phyloP scores from a whole-genome alignment of 2,797 vertebrate species.

The Gouania willdenowi region DNA sequence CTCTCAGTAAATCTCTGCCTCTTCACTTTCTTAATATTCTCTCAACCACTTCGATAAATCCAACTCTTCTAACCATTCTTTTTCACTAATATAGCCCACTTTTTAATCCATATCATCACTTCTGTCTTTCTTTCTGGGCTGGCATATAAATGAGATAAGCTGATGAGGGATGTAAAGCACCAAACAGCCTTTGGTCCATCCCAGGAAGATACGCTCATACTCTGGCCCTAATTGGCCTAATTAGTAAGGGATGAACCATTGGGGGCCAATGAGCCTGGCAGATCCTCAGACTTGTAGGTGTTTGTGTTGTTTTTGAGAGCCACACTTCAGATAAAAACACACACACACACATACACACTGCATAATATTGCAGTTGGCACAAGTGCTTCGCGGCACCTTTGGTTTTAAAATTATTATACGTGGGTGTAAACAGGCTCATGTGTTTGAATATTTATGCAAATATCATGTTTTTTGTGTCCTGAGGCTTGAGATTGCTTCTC shows the following conservation, averaged over 20 bases:
- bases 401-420: constrained; percentile 4
- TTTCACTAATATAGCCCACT: not conserved
- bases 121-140: not conserved
- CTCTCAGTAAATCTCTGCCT: constrained; percentile 10
- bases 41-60: not conserved
- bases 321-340: not conserved
- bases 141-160: constrained; percentile 37
- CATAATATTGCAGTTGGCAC: constrained; percentile 28
- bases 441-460: constrained; percentile 49
- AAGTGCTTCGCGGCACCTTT: constrained; percentile 2
- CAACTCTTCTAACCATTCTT: not conserved
- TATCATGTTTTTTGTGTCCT: constrained; percentile 19
- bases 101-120: not conserved
- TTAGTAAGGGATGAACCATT: constrained; percentile 21
- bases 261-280: constrained; percentile 5
- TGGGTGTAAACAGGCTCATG: constrained; percentile 19
- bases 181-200: not conserved
- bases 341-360: constrained; percentile 10
- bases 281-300: not conserved
- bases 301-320: not conserved
- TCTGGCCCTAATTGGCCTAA: constrained; percentile 35
- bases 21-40: constrained; percentile 5
- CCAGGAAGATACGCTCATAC: constrained; percentile 8
- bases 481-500: constrained; percentile 12
- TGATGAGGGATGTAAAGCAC: constrained; percentile 6